Percentiles rank a stretch among this genome's conserved stretches.
Conservation (phyloP, 1,140 invertebrate species). For the Adoxophyes honmai region DNA sequence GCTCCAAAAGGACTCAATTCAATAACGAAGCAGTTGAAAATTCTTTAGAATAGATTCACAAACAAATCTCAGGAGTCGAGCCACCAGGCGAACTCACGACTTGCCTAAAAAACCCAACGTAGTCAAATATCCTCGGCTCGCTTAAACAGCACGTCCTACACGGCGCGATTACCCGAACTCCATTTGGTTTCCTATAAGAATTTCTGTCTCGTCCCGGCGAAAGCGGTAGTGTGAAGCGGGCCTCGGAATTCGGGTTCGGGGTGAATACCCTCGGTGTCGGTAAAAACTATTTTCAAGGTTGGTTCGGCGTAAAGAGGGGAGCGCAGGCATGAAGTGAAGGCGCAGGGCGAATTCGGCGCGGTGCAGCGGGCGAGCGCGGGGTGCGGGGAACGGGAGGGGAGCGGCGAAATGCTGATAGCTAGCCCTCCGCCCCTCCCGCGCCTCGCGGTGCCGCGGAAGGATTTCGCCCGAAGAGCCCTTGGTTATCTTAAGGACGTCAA, state of each 20-base stretch:
- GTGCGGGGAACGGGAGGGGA: conserved; percentile 36
- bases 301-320: conserved; percentile 62
- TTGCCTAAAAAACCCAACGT: conserved; percentile 59
- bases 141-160: conserved; percentile 45
- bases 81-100: conserved; percentile 50
- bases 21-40: conserved; percentile 28
- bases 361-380: conserved; percentile 43
- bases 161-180: conserved; percentile 25
- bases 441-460: background rate
- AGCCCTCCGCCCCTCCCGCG: conserved; percentile 33
- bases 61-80: conserved; percentile 39
- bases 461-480: background rate
- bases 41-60: conserved; percentile 43
- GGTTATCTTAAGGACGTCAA: background rate
- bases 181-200: conserved; percentile 51
- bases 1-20: too few species aligned
- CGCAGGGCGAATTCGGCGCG: conserved; percentile 53
- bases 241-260: conserved; percentile 70
- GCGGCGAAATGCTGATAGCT: conserved; percentile 73
- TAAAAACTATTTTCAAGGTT: conserved; percentile 77
- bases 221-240: conserved; percentile 55
- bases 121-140: conserved; percentile 69
- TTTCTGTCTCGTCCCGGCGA: conserved; percentile 35
- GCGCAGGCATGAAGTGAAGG: conserved; percentile 43
- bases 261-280: conserved; percentile 72